These are phyloP conservation scores for Poeciliopsis gracilis DNA, from an alignment of 2,797 vertebrate species.

Conservation along the genomic window DNA sequence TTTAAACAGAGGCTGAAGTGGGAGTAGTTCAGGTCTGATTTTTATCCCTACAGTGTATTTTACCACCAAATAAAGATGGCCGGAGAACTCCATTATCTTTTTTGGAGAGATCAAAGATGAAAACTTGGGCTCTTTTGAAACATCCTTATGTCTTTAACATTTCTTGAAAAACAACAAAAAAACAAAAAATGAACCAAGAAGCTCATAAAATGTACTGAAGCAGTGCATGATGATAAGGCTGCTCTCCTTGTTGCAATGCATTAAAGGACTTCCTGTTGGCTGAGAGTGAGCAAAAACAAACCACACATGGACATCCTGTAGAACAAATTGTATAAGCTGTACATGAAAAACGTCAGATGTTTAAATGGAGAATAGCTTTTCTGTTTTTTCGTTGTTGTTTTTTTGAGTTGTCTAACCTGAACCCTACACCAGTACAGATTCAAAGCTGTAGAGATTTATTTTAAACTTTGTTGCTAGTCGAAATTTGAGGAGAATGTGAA, in stretches of 20 bases:
- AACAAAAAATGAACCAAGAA: not conserved
- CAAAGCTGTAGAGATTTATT: not conserved
- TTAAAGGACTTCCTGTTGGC: conserved; percentile 7
- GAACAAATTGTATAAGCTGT: conserved; percentile 16
- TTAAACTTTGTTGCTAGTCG: not conserved
- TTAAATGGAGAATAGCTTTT: not conserved
- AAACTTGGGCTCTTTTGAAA: not conserved
- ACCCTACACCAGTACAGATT: not conserved
- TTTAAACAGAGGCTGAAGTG: not conserved
- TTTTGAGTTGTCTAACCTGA: not conserved
- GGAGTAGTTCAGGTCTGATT: not conserved
- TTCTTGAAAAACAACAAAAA: not conserved
- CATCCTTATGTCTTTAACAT: not conserved
- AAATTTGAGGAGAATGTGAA: not conserved
- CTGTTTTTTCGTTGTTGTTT: not conserved
- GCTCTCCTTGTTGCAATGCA: not conserved
- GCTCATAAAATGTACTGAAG: conserved; percentile 5
- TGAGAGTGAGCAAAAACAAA: conserved; percentile 11
- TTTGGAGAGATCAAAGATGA: not conserved
- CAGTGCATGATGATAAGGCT: not conserved
- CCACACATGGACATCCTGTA: conserved; percentile 8
- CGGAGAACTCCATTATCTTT: not conserved
- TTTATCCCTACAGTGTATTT: not conserved
- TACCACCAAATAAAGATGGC: not conserved
- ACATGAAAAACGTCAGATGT: not conserved